Evolutionary conservation across 1,140 invertebrate species (phyloP), one percentile per base, ranked within the genome.

Genomic region (Heliconius hermathena): DNA sequence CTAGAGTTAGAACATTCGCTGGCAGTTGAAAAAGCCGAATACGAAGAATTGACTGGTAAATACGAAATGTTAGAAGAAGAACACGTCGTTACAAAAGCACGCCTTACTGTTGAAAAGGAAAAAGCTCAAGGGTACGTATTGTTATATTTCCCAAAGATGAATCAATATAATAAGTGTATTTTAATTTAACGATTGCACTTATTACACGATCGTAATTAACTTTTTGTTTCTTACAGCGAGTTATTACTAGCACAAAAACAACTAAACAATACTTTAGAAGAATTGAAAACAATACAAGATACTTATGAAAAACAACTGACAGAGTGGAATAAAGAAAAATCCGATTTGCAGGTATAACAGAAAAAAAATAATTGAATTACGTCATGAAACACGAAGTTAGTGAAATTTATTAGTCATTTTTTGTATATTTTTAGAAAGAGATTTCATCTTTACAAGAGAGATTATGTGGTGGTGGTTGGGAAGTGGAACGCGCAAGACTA

Each of bases 31-130:
- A 96, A 96, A 77, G 96, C 97, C 79, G 96, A 97, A 82, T 97
- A 97, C 89, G 96, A 97, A 80, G 97, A 98, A 83, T 93, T 98
- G 9, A 98, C 97, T 38, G 95, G 95, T 4, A 98, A 97, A 90
- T 97, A 98, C 91, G 97, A 98, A 86, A 95, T 97, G 79, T 92
- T 98, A n/a, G 96, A 97, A 87, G 97, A 98, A 89, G 97, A 98
- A 87, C 97, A 97, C 83, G 97, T 97, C 1, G 95, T 97, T 0
- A 96, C 96, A 73, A 98, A 98, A 90, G 96, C 97, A 20, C 96
- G 97, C 91, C 92, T 98, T 1, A 97, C 97, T 8, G 96, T 96
- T 54, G 97, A 98, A 89, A 98, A 97, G 84, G 96, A 98, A 95
- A 95, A 95, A 83, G 94, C 93, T 6, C 94, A 95, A 87, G 93